phyloP scores from a whole-genome alignment of 1,140 invertebrate genomes.

The Papilio xuthus region DNA sequence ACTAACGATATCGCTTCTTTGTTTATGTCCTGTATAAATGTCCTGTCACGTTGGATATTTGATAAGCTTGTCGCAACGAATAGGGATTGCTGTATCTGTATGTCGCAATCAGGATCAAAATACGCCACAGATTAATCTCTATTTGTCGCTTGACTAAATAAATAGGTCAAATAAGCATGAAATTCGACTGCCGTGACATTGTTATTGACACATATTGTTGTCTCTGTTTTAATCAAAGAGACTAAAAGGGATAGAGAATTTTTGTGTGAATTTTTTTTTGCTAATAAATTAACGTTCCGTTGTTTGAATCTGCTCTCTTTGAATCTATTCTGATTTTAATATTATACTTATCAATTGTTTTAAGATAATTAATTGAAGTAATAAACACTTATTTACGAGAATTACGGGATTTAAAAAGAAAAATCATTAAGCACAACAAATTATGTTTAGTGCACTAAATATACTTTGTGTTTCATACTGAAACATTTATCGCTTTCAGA shows the following conservation, averaged over 20 bases:
- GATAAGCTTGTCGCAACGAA: neutral
- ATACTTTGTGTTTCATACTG: no score
- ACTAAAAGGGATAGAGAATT: neutral
- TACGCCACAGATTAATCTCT: conserved; percentile 19
- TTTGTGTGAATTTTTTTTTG: neutral
- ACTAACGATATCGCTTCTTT: neutral
- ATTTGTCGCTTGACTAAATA: conserved; percentile 11
- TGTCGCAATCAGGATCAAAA: neutral
- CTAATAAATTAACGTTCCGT: neutral
- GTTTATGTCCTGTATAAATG: neutral
- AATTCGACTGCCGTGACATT: no score
- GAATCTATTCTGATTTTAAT: no score
- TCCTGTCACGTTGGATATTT: conserved; percentile 6
- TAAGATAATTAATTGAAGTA: neutral
- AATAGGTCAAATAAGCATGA: neutral
- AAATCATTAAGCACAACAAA: no score
- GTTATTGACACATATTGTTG: neutral
- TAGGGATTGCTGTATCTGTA: neutral
- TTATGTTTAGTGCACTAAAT: no score
- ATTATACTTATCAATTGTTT: neutral
- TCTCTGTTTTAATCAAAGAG: neutral
- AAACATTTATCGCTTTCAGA: no score
- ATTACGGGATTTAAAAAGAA: no score
- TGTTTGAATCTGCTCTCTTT: neutral
- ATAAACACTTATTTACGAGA: neutral